Conservation (phyloP, 2,113 vertebrate genomes). For the Pachyramphus minor region DNA sequence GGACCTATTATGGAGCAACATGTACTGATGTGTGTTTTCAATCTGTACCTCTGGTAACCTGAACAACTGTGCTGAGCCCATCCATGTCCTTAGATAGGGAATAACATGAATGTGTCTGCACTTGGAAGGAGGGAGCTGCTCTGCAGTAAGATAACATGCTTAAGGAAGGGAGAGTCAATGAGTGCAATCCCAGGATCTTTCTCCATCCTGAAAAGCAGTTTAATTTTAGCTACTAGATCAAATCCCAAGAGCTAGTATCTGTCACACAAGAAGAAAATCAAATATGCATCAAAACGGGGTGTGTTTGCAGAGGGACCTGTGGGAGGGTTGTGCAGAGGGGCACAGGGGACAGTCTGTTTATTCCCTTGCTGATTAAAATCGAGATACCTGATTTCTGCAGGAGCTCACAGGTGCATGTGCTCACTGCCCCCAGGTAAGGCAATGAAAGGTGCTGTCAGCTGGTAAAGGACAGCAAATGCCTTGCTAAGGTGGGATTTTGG, state of each 20-base stretch:
- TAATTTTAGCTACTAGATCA: neutral
- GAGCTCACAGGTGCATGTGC: accelerated
- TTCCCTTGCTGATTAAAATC: neutral
- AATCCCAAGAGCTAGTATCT: neutral
- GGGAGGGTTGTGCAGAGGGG: neutral
- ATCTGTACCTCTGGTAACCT: neutral
- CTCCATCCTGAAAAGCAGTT: neutral
- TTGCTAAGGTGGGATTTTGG: neutral
- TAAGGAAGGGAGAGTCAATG: neutral
- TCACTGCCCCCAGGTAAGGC: neutral
- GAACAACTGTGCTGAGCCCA: neutral
- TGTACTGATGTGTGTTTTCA: neutral
- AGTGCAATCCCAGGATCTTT: neutral
- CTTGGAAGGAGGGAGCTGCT: neutral
- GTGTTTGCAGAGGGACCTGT: neutral
- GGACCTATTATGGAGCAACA: neutral
- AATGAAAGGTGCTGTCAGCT: neutral
- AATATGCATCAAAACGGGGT: neutral
- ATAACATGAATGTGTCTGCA: neutral
- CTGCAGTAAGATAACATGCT: neutral
- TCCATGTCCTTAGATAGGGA: neutral
- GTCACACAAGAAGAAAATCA: neutral
- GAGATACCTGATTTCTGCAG: neutral
- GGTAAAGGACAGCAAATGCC: neutral
- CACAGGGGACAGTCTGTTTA: neutral